These are phyloP conservation scores for Tenthredo notha DNA, from an alignment of 2,888 invertebrate genomes.

Conservation along the genomic window DNA sequence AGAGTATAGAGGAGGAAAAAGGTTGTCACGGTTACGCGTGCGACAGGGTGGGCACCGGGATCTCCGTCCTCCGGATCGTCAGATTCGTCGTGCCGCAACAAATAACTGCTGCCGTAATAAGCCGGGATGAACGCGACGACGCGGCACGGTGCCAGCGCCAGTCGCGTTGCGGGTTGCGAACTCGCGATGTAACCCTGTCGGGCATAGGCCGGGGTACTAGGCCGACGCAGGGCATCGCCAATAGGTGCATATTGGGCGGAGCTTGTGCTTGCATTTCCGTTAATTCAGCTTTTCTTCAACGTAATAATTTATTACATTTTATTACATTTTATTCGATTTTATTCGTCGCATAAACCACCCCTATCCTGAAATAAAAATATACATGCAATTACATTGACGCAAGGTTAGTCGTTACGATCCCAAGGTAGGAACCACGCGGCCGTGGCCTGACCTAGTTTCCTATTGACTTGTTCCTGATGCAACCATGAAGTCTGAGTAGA, in stretches of 20 bases:
- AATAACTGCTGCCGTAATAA: constrained; percentile 57
- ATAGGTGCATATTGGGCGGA: constrained; percentile 76
- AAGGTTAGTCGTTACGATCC: not conserved
- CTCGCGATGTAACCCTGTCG: constrained; percentile 62
- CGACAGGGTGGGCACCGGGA: constrained; percentile 28
- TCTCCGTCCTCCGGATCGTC: constrained; percentile 46
- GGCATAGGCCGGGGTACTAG: constrained; percentile 75
- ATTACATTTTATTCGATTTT: not conserved
- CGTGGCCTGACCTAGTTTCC: constrained; percentile 70
- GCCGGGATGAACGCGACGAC: constrained; percentile 67
- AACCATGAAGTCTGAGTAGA: not conserved
- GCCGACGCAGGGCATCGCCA: constrained; percentile 76
- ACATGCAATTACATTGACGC: not conserved
- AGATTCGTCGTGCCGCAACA: constrained; percentile 48
- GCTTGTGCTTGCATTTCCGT: constrained; percentile 55
- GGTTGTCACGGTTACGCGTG: constrained; percentile 49
- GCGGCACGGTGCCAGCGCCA: constrained; percentile 74
- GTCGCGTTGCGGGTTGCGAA: constrained; percentile 68
- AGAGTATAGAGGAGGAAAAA: not conserved
- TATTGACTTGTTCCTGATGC: constrained; percentile 71
- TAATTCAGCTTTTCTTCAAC: constrained; percentile 27
- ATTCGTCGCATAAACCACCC: not conserved
- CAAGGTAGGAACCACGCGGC: not conserved
- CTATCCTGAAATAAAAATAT: not conserved
- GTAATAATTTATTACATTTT: not conserved